Conservation (phyloP, 1,140 invertebrate genomes). For the Anastrepha ludens region DNA sequence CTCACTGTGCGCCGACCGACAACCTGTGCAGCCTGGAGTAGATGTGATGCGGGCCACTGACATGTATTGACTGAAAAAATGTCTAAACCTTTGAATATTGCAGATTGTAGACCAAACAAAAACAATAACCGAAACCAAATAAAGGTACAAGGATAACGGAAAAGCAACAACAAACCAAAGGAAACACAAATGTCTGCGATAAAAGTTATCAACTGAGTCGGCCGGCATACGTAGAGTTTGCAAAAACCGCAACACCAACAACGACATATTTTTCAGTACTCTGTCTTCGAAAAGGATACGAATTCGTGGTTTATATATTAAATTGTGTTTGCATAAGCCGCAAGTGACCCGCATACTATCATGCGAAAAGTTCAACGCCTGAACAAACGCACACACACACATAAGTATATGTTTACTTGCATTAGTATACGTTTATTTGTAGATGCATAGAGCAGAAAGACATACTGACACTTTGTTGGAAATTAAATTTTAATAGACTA, state of each 20-base stretch:
- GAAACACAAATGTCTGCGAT: neutral
- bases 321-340: neutral
- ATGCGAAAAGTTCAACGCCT: neutral
- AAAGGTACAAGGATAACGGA: neutral
- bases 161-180: neutral
- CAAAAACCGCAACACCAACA: neutral
- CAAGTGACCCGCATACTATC: constrained; percentile 16
- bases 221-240: neutral
- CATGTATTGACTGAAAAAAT: too few species aligned
- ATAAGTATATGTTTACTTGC: too few species aligned
- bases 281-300: neutral
- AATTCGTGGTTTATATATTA: neutral
- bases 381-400: neutral
- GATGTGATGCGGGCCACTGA: too few species aligned
- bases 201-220: neutral
- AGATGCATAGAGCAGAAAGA: too few species aligned
- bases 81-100: neutral
- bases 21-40: too few species aligned
- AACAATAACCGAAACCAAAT: neutral
- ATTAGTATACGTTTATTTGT: too few species aligned
- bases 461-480: neutral
- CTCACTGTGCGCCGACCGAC: too few species aligned
- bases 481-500: constrained; percentile 15
- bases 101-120: neutral
- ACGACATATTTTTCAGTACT: neutral